Conservation (phyloP, 2,888 invertebrate genomes). For the Caenorhabditis panamensis region DNA sequence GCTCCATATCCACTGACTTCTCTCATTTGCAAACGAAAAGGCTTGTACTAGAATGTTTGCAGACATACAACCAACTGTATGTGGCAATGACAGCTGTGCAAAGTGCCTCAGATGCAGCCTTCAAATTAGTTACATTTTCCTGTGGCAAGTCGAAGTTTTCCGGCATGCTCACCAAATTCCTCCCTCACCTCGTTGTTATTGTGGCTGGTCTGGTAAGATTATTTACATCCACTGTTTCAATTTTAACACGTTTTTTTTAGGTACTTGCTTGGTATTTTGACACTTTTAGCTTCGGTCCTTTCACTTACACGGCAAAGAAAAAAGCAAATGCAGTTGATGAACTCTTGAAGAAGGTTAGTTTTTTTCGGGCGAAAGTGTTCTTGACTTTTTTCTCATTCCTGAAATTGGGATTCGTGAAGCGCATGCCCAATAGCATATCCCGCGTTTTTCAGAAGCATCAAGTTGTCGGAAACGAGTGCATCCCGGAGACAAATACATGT, state of each 20-base stretch:
- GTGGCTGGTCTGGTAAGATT: slow-evolving; percentile 20
- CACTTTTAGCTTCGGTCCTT: slow-evolving; percentile 11
- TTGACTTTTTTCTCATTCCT: not conserved
- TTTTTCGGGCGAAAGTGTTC: not conserved
- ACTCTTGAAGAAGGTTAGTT: slow-evolving; percentile 32
- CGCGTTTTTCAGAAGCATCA: slow-evolving; percentile 38
- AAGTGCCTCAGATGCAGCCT: slow-evolving; percentile 5
- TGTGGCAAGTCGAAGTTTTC: not conserved
- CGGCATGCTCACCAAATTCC: slow-evolving; percentile 32
- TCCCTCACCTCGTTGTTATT: slow-evolving; percentile 27
- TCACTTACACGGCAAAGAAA: slow-evolving; percentile 21
- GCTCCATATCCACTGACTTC: slow-evolving; percentile 1
- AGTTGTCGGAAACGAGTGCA: slow-evolving; percentile 57
- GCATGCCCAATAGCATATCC: too few relatives aligned
- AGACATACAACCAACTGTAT: slow-evolving; percentile 20
- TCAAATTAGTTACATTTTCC: slow-evolving; percentile 35
- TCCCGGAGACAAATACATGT: slow-evolving; percentile 50
- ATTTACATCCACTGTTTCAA: not conserved
- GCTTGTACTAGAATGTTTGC: slow-evolving; percentile 15
- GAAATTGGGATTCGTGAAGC: too few relatives aligned
- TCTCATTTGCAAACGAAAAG: too few relatives aligned
- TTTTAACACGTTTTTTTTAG: slow-evolving; percentile 3
- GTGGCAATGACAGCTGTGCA: slow-evolving; percentile 36
- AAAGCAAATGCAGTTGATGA: slow-evolving; percentile 34
- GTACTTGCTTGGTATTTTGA: slow-evolving; percentile 38